phyloP scores from a whole-genome alignment of 2,797 vertebrate species.

The Macropodus opercularis region DNA sequence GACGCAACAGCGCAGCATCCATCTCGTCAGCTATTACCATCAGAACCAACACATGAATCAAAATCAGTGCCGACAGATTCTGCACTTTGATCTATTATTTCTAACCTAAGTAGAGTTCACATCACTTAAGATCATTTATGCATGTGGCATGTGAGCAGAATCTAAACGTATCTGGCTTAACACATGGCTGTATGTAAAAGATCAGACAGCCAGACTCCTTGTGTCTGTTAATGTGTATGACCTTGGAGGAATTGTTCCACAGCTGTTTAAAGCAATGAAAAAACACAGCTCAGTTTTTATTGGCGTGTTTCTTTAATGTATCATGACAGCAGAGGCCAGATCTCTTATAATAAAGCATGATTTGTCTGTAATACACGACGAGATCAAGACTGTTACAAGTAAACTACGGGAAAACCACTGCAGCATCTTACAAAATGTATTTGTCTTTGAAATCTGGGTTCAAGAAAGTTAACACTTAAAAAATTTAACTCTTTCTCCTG shows the following conservation, averaged over 20 bases:
- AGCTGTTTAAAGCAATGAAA: slow-evolving; percentile 20
- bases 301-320: background rate
- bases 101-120: slow-evolving; percentile 55
- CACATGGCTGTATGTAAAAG: background rate
- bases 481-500: background rate
- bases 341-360: slow-evolving; percentile 8
- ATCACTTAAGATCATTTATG: slow-evolving; percentile 72
- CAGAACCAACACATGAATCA: slow-evolving; percentile 60
- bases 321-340: slow-evolving; percentile 1
- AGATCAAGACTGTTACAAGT: background rate
- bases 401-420: background rate
- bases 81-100: slow-evolving; percentile 78
- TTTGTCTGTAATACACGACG: background rate
- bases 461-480: background rate
- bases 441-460: background rate
- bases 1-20: slow-evolving; percentile 65
- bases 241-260: slow-evolving; percentile 33
- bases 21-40: slow-evolving; percentile 65
- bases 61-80: slow-evolving; percentile 59
- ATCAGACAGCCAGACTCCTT: slow-evolving; percentile 21
- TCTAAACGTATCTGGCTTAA: slow-evolving; percentile 33
- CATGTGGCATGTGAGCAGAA: slow-evolving; percentile 48
- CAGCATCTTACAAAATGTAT: background rate
- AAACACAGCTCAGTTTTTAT: slow-evolving; percentile 4
- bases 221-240: slow-evolving; percentile 31